phyloP scores from a whole-genome alignment of 2,797 vertebrate species.

The Lophius americanus region DNA sequence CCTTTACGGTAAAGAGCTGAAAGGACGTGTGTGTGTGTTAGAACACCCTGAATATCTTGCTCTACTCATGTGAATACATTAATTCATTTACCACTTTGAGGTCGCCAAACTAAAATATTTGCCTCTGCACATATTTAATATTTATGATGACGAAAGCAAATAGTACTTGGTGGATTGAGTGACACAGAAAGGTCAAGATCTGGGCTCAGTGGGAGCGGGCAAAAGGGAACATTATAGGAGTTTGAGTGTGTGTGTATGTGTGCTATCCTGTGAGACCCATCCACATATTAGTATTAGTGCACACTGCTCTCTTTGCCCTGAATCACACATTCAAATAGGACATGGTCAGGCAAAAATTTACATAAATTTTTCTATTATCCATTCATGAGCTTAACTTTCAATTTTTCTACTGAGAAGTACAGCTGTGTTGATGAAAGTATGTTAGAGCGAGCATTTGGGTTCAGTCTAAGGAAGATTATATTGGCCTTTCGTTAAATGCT shows the following conservation, averaged over 20 bases:
- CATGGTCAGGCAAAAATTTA: slow-evolving; percentile 71
- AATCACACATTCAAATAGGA: slow-evolving; percentile 73
- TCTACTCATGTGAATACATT: slow-evolving; percentile 77
- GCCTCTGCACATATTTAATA: slow-evolving; percentile 83
- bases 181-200: slow-evolving; percentile 81
- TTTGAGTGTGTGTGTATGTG: slow-evolving; percentile 57
- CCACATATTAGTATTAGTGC: slow-evolving; percentile 73
- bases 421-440: slow-evolving; percentile 55
- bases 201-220: slow-evolving; percentile 67
- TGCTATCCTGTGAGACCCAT: slow-evolving; percentile 70
- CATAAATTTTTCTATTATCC: slow-evolving; percentile 74
- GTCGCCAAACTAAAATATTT: slow-evolving; percentile 85
- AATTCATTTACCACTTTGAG: slow-evolving; percentile 85
- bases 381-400: slow-evolving; percentile 72
- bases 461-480: slow-evolving; percentile 1
- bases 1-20: slow-evolving; percentile 78
- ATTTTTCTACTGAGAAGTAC: slow-evolving; percentile 47
- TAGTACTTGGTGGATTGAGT: slow-evolving; percentile 79
- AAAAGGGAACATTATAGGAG: slow-evolving; percentile 61
- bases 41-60: slow-evolving; percentile 70
- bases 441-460: slow-evolving; percentile 34
- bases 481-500: slow-evolving; percentile 20
- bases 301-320: slow-evolving; percentile 67
- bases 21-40: slow-evolving; percentile 68
- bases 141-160: slow-evolving; percentile 86